Evolutionary conservation across 64 coral and sea anemone genomes (phyloP), one percentile per base, ranked within the genome.

Genomic region (Montipora capricornis): DNA sequence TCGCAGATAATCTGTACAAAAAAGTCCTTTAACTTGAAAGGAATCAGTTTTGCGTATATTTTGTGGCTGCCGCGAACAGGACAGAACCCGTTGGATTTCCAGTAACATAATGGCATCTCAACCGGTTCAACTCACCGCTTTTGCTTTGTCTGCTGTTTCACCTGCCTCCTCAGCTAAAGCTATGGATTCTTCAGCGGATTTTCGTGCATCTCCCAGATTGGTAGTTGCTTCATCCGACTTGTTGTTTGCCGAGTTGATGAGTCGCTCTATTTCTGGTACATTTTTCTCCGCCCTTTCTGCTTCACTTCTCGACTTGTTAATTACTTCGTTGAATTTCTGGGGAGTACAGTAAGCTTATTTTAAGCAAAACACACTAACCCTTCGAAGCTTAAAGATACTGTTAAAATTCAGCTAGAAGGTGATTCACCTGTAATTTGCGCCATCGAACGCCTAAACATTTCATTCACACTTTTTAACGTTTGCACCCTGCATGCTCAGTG

Each of bases 271-370:
- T 80, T 99, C 92, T 16, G 95, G 89, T 45, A 96, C 91, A 15
- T 96, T 88, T 10, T 82, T 37, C 53, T 96, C 94, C 44, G 98
- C 98, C 24, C 84, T 88, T 5, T 99, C 95, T 19, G 95, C 90
- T 66, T 96, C 89, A 45, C 88, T 81, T 80, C 87, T 94, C 4
- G 95, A 96, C 77, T 76, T 96, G 49, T 91, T 92, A 48, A 99
- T 96, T 4, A 87, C 78, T 16, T 94, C 77, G 69, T 99, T 99
- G 80, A 99, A 99, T 78, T 94, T 92, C 98, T 99, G 49, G 19
- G 89, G 67, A 80, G 26, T 64, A 81, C 92, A 8, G 77, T 49
- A 57, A 57, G 53, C 2, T 5, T n/a, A 91, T 24, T 5, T 80
- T 13, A 44, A 50, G 4, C 3, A 11, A 24, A 71, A 22, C 17